Evolutionary conservation across 2,113 vertebrate genomes (phyloP), one percentile per base, ranked within the genome.

Genomic region (Chloropsis cyanopogon): DNA sequence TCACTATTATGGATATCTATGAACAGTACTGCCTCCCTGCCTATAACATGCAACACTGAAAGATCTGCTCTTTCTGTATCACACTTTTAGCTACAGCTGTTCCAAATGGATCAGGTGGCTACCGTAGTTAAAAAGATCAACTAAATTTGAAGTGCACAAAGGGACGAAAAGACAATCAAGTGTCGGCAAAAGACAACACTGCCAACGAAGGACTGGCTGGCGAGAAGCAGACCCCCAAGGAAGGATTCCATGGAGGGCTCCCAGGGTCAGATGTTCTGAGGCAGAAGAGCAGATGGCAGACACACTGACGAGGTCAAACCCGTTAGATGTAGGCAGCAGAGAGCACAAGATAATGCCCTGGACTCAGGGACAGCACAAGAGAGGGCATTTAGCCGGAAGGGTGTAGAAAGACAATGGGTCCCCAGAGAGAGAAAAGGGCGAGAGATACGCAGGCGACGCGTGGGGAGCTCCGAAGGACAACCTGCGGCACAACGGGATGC

Each of bases 1-100:
- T 49, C 31, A 29, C 5, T 10, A 21, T 44, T 1, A 0, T 8
- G 17, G 42, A 52, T 5, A 39, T 47, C 64, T 4, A 23, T 3
- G 6, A 68, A 7, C n/a, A 26, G 23, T 52, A 14, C 17, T 49
- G 54, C 28, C 41, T 31, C 47, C 31, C 10, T 63, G 65, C 35
- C 39, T 70, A 1, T 19, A 42, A 39, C 19, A 42, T 5, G 41
- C 46, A 47, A 39, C 2, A 4, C 25, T 44, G 31, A 54, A 73
- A 82, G 37, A 46, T 21, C 5, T 52, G 12, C 21, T 47, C 57
- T 26, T 77, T 63, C 37, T 33, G 2, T 20, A 81, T 18, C 33
- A 70, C 42, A 33, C 72, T 80, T 83, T 17, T 56, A 75, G 79
- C 33, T 72, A 14, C 46, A 25, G 7, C 49, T 59, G 19, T 46